phyloP scores from a whole-genome alignment of 2,888 invertebrate species.

The Dicyrtomina minuta region DNA sequence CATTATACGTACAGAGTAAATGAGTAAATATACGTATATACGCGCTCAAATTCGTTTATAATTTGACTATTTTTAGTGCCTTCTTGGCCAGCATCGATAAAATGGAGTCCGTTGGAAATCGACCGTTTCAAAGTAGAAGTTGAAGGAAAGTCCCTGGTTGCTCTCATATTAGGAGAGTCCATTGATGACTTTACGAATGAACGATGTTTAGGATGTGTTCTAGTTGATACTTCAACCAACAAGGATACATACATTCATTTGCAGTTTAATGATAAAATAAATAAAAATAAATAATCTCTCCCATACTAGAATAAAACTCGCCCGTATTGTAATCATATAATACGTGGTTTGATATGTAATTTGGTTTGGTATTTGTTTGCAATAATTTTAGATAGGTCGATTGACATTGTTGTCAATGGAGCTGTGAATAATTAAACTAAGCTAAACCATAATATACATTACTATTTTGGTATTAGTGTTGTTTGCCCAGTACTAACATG shows the following conservation, averaged over 20 bases:
- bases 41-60: too few species aligned
- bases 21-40: too few species aligned
- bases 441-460: too few species aligned
- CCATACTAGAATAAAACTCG: too few species aligned
- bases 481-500: not conserved
- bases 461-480: not conserved
- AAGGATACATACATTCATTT: conserved; percentile 49
- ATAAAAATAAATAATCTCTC: conserved; percentile 3
- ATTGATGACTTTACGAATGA: conserved; percentile 42
- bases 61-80: conserved; percentile 29
- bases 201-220: conserved; percentile 43
- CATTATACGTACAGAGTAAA: too few species aligned
- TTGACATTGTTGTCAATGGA: too few species aligned
- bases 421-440: too few species aligned
- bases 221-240: conserved; percentile 48
- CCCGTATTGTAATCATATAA: too few species aligned
- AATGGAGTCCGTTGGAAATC: conserved; percentile 47
- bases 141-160: conserved; percentile 49
- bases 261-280: conserved; percentile 15
- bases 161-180: conserved; percentile 47
- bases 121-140: conserved; percentile 45
- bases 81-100: conserved; percentile 20
- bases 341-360: too few species aligned
- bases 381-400: too few species aligned
- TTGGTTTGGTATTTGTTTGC: too few species aligned